Evolutionary conservation across 2,113 vertebrate species (phyloP).

Genomic region (Dasyornis broadbenti): DNA sequence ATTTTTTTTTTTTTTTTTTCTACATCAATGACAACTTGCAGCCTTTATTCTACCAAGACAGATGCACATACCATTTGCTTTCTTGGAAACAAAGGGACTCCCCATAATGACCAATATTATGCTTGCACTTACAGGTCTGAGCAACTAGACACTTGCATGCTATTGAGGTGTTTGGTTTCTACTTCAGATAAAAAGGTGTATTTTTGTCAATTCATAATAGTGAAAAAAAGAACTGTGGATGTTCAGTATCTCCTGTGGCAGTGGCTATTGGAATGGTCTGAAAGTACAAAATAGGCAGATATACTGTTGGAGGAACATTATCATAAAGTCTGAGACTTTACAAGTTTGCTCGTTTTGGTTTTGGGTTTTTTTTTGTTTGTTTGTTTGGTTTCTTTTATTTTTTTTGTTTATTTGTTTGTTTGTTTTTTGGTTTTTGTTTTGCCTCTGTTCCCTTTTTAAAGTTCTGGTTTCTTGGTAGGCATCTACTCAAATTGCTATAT

Average conservation of each 20-base stretch:
- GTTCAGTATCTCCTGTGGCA: not conserved
- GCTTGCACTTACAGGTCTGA: not conserved
- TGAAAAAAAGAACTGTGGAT: not conserved
- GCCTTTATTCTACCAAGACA: not conserved
- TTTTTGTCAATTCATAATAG: not conserved
- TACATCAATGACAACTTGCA: not conserved
- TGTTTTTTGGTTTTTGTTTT: not conserved
- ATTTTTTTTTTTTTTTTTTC: not conserved
- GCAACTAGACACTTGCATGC: not conserved
- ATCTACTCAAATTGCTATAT: not conserved
- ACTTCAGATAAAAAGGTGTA: not conserved
- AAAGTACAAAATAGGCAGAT: not conserved
- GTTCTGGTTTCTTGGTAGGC: not conserved
- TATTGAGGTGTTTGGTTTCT: not conserved
- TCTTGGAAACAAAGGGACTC: not conserved
- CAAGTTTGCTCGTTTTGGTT: not conserved
- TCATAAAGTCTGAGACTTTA: not conserved
- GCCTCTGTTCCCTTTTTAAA: not conserved
- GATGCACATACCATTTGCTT: not conserved
- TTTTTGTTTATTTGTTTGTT: not conserved
- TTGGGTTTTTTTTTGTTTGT: not conserved
- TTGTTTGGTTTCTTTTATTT: not conserved
- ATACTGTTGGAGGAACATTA: not conserved
- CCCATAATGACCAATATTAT: not conserved
- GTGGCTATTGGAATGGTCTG: not conserved